Conservation (phyloP, 92 coral and sea anemone species). For the Parazoanthus darwini region DNA sequence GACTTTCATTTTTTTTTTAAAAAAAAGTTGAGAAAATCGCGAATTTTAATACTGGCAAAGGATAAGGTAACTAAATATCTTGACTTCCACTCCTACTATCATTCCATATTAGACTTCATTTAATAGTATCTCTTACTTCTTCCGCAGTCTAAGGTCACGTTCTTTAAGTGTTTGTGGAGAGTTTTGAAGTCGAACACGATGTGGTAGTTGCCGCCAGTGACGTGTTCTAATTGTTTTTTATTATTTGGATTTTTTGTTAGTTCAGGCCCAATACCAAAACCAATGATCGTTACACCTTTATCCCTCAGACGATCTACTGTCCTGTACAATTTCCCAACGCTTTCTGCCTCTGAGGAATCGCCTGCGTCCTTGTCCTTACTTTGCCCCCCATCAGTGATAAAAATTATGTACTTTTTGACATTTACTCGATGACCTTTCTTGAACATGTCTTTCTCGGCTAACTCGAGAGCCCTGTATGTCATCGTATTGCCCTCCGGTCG, state of each 20-base stretch:
- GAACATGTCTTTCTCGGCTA: background rate
- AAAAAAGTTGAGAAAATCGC: too few species aligned
- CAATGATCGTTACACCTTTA: background rate
- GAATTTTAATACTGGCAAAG: too few species aligned
- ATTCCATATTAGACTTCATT: too few species aligned
- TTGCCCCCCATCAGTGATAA: conserved; percentile 9
- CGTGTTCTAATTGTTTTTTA: background rate
- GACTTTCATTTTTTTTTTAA: too few species aligned
- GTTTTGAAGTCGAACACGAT: background rate
- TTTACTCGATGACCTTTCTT: background rate
- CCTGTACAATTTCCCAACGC: background rate
- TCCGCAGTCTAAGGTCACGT: background rate
- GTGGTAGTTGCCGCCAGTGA: background rate
- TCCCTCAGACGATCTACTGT: background rate
- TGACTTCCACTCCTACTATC: too few species aligned
- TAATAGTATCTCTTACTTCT: background rate
- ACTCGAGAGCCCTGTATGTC: background rate
- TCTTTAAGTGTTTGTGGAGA: background rate
- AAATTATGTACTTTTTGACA: background rate
- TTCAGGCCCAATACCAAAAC: background rate
- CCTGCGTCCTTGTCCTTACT: too few species aligned
- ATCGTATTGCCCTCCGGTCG: background rate
- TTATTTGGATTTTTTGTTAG: background rate
- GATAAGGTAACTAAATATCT: too few species aligned
- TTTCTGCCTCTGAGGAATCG: background rate